These are phyloP conservation scores for Trichechus manatus DNA, from an alignment of 2,113 vertebrate genomes.

Conservation along the genomic window DNA sequence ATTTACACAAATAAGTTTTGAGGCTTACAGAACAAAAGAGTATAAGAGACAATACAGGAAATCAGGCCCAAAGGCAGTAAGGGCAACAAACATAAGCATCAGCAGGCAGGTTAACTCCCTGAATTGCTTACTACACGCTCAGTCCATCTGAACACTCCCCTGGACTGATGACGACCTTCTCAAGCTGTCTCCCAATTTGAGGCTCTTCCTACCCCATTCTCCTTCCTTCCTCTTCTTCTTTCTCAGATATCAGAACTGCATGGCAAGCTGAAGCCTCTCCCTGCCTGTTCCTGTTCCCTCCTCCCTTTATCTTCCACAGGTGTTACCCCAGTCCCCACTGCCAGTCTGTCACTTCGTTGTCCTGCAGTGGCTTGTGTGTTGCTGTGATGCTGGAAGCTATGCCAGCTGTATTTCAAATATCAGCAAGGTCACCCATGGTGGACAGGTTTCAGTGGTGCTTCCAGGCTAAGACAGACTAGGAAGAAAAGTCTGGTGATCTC, in stretches of 20 bases:
- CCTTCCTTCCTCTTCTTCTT: not conserved
- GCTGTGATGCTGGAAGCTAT: not conserved
- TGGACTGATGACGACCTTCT: not conserved
- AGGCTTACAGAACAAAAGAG: not conserved
- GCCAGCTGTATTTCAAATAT: not conserved
- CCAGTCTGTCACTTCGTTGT: not conserved
- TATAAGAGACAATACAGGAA: not conserved
- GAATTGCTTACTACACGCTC: accelerated
- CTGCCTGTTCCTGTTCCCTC: not conserved
- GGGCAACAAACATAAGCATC: accelerated
- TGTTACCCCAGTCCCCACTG: not conserved
- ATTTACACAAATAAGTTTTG: not conserved
- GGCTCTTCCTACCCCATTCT: not conserved
- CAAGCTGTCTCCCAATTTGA: accelerated
- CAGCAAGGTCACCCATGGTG: not conserved
- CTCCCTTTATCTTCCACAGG: not conserved
- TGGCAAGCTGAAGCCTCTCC: accelerated
- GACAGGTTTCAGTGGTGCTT: not conserved
- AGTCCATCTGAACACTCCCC: not conserved
- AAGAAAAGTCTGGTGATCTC: not conserved
- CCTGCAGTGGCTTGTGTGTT: not conserved
- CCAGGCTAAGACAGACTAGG: not conserved
- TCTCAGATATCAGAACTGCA: not conserved
- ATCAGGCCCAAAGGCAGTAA: not conserved
- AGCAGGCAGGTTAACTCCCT: not conserved